These are phyloP conservation scores for Aspidiotus destructor DNA, from an alignment of 2,888 invertebrate genomes.

Conservation along the genomic window DNA sequence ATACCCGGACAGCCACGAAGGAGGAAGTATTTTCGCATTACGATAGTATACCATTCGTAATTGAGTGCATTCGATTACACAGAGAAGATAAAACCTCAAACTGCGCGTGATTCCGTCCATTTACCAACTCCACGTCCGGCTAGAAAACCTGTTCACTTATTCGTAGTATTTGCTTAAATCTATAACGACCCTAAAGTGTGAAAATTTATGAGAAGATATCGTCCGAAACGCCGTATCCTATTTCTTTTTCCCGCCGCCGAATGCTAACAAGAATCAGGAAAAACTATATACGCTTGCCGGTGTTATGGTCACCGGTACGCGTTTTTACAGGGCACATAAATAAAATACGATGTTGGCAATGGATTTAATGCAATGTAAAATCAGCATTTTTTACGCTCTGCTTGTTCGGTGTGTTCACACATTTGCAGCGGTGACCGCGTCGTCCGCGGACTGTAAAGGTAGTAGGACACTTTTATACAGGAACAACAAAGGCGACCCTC, in stretches of 20 bases:
- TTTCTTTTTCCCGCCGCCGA: background rate
- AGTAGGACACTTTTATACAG: background rate
- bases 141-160: too few relatives aligned
- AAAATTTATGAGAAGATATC: too few relatives aligned
- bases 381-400: constrained; percentile 33
- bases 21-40: too few relatives aligned
- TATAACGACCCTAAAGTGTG: too few relatives aligned
- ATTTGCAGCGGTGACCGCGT: constrained; percentile 22
- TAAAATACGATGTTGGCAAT: constrained; percentile 30
- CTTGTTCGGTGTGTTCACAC: constrained; percentile 28
- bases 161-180: too few relatives aligned
- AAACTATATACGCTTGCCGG: background rate
- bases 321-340: constrained; percentile 16
- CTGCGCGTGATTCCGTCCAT: too few relatives aligned
- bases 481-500: constrained; percentile 12
- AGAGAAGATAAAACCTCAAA: too few relatives aligned
- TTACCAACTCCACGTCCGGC: too few relatives aligned
- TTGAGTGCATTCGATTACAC: too few relatives aligned
- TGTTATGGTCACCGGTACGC: constrained; percentile 3
- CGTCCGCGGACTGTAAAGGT: background rate
- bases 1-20: too few relatives aligned
- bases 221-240: too few relatives aligned
- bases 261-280: background rate
- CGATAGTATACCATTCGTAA: too few relatives aligned
- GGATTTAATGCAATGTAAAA: constrained; percentile 33